Evolutionary conservation across 2,113 vertebrate genomes (phyloP).

Genomic region (Cacatua alba): DNA sequence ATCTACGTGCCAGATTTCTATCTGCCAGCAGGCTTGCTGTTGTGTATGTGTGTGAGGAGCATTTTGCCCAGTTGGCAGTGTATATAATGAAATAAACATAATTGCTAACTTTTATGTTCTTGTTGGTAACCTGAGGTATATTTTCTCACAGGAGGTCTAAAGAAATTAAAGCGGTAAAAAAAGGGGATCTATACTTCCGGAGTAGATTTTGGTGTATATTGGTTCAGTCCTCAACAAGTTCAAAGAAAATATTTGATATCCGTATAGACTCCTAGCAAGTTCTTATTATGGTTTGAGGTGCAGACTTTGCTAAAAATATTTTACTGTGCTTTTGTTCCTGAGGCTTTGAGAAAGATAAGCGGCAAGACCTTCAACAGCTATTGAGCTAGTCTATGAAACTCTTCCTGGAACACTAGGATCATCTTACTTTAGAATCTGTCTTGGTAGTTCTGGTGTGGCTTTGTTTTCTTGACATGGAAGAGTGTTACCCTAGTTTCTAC

Average conservation of each 20-base stretch:
- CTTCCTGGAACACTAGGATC: background rate
- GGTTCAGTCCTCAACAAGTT: background rate
- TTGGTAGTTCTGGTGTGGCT: background rate
- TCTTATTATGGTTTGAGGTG: background rate
- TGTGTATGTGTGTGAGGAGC: background rate
- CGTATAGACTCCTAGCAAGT: background rate
- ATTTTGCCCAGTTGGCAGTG: background rate
- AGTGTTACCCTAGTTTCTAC: background rate
- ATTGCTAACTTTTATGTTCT: background rate
- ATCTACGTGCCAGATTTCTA: background rate
- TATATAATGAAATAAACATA: background rate
- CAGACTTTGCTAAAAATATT: background rate
- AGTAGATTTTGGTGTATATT: background rate
- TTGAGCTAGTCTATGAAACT: background rate
- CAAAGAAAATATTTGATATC: background rate
- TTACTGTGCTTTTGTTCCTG: background rate
- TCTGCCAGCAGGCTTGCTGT: background rate
- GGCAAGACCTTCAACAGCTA: background rate
- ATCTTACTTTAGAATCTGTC: background rate
- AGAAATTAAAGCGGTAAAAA: background rate
- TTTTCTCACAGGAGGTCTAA: background rate
- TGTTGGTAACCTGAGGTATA: background rate
- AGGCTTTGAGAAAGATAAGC: background rate
- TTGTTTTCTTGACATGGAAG: background rate
- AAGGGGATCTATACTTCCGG: background rate